Percentiles rank a stretch among this genome's conserved stretches.
These are phyloP conservation scores for Bubo bubo DNA, from an alignment of 2,113 vertebrate species.

Conservation along the genomic window DNA sequence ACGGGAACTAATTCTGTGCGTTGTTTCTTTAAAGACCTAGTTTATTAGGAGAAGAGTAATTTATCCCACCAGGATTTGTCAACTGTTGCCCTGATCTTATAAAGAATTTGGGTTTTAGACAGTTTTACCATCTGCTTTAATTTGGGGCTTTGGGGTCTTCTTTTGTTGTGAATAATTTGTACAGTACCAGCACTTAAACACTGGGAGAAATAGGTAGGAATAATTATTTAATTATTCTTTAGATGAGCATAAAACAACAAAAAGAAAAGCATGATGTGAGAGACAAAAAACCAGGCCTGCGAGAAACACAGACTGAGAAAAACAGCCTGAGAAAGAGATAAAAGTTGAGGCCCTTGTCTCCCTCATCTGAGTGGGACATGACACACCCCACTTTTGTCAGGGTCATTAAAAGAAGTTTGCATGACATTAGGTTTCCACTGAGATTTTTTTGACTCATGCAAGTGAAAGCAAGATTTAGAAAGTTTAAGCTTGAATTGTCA, in stretches of 20 bases:
- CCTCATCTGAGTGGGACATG: too few relatives aligned
- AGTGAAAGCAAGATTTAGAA: constrained; percentile 11
- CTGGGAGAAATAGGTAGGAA: not conserved
- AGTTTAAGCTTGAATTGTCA: not conserved
- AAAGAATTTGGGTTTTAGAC: not conserved
- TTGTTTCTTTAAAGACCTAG: not conserved
- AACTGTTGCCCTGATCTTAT: not conserved
- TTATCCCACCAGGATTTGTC: not conserved
- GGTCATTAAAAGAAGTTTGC: not conserved
- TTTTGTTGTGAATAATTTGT: not conserved
- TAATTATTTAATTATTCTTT: not conserved
- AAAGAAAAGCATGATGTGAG: not conserved
- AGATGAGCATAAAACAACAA: not conserved
- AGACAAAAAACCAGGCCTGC: too few relatives aligned
- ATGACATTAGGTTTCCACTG: not conserved
- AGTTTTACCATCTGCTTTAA: not conserved
- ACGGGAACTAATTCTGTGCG: not conserved
- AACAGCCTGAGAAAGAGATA: too few relatives aligned
- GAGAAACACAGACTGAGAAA: too few relatives aligned
- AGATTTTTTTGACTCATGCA: constrained; percentile 22
- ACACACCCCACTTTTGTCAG: not conserved
- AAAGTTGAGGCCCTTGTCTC: too few relatives aligned
- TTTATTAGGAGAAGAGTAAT: not conserved
- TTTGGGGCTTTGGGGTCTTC: not conserved
- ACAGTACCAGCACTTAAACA: not conserved